phyloP scores from a whole-genome alignment of 1,140 invertebrate species.

The Drosophila kanapiae region DNA sequence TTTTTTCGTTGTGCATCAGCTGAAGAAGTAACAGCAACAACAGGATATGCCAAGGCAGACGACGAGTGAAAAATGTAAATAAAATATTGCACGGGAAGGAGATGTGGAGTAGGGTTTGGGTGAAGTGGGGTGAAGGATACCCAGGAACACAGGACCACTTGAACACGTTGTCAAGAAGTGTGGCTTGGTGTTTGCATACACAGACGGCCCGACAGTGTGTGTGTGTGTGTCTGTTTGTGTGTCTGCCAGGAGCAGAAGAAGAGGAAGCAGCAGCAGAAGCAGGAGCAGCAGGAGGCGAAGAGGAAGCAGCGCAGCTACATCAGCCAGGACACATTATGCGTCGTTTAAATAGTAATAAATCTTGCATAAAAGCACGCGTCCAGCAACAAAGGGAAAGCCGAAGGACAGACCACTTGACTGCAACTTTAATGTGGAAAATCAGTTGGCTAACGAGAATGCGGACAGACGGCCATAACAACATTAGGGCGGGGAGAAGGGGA shows the following conservation, averaged over 20 bases:
- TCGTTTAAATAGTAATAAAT: slow-evolving; percentile 84
- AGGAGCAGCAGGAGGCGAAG: slow-evolving; percentile 20
- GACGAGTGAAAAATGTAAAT: slow-evolving; percentile 82
- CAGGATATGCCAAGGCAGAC: slow-evolving; percentile 74
- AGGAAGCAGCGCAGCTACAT: slow-evolving; percentile 27
- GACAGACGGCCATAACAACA: slow-evolving; percentile 12
- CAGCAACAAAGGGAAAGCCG: slow-evolving; percentile 30
- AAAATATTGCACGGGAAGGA: slow-evolving; percentile 70
- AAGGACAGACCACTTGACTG: slow-evolving; percentile 53
- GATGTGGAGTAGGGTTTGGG: slow-evolving; percentile 5
- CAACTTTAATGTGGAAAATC: slow-evolving; percentile 81
- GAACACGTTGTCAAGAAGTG: slow-evolving; percentile 79
- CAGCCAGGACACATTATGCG: slow-evolving; percentile 78
- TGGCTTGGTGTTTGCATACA: slow-evolving; percentile 57
- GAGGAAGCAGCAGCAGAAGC: slow-evolving; percentile 25
- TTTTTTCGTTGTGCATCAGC: slow-evolving; percentile 32
- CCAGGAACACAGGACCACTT: slow-evolving; percentile 65
- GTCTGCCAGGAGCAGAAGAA: slow-evolving; percentile 37
- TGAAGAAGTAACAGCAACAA: slow-evolving; percentile 41
- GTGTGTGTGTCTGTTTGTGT: slow-evolving; percentile 40
- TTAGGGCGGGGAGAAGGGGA: slow-evolving; percentile 15
- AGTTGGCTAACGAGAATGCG: slow-evolving; percentile 66
- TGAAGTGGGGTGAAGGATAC: slow-evolving; percentile 14
- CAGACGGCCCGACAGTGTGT: slow-evolving; percentile 18
- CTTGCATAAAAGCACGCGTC: slow-evolving; percentile 76